A percentile compares a stretch with the other conserved stretches of the same genome.
phyloP scores from a whole-genome alignment of 2,888 invertebrate species.

The Pseudococcus longispinus region DNA sequence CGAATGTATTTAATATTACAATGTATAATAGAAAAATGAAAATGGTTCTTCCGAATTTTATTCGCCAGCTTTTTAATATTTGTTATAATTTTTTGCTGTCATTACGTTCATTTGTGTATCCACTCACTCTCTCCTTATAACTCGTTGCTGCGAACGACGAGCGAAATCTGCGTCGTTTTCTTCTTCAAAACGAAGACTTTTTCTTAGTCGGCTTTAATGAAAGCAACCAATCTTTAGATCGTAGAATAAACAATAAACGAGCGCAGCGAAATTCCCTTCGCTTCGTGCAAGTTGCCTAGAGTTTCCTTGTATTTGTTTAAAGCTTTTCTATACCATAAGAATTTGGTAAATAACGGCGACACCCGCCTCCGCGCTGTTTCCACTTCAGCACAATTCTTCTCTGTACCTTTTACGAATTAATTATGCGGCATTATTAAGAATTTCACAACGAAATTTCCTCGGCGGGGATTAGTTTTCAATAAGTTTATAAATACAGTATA shows the following conservation, averaged over 20 bases:
- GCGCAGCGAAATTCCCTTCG: neutral
- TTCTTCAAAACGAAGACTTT: neutral
- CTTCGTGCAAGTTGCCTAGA: neutral
- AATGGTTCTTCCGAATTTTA: no score
- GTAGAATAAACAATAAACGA: conserved; percentile 1
- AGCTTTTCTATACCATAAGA: neutral
- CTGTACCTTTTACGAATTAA: neutral
- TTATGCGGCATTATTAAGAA: neutral
- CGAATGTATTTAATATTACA: no score
- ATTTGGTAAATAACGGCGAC: neutral
- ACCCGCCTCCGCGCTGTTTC: neutral
- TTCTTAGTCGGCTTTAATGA: conserved; percentile 5
- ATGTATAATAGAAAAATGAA: no score
- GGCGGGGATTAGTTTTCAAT: neutral
- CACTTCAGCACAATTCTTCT: neutral
- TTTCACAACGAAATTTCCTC: neutral
- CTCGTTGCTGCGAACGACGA: neutral
- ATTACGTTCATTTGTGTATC: neutral
- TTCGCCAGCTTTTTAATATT: no score
- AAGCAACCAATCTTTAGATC: conserved; percentile 3
- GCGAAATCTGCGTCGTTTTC: neutral
- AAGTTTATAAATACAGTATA: neutral
- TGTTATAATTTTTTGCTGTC: neutral
- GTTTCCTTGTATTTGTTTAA: neutral
- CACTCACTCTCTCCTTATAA: neutral